These are phyloP conservation scores for Epistrophe grossulariae DNA, from an alignment of 2,888 invertebrate genomes.

Conservation along the genomic window DNA sequence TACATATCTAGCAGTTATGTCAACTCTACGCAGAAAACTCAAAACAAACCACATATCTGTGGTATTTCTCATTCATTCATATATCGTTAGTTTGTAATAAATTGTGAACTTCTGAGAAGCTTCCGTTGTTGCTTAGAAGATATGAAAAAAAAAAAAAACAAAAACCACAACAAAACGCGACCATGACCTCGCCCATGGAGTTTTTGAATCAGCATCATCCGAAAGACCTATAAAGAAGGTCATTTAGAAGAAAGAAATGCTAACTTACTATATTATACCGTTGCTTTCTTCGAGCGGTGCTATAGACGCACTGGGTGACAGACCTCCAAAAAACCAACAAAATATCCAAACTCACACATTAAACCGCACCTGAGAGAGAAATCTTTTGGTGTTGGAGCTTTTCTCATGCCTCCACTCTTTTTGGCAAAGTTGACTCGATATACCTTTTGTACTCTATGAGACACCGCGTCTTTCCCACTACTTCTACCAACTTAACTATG, in stretches of 20 bases:
- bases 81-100: constrained; percentile 41
- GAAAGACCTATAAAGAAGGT: constrained; percentile 59
- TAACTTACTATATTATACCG: neutral
- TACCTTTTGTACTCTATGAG: constrained; percentile 65
- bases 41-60: constrained; percentile 10
- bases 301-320: neutral
- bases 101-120: constrained; percentile 38
- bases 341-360: neutral
- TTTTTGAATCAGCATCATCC: constrained; percentile 4
- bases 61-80: neutral
- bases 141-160: neutral
- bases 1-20: constrained; percentile 47
- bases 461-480: constrained; percentile 65
- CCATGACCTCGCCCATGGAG: constrained; percentile 76
- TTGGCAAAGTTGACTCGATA: constrained; percentile 3
- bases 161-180: constrained; percentile 43
- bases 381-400: constrained; percentile 48
- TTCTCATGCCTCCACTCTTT: constrained; percentile 39
- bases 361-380: constrained; percentile 39
- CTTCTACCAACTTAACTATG: constrained; percentile 20
- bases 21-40: constrained; percentile 27
- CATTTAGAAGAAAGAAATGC: constrained; percentile 24
- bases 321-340: constrained; percentile 12
- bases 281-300: constrained; percentile 22
- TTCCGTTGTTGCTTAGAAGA: constrained; percentile 34